These are phyloP conservation scores for Papio anubis DNA, from an alignment of 2,113 vertebrate genomes.

Conservation along the genomic window DNA sequence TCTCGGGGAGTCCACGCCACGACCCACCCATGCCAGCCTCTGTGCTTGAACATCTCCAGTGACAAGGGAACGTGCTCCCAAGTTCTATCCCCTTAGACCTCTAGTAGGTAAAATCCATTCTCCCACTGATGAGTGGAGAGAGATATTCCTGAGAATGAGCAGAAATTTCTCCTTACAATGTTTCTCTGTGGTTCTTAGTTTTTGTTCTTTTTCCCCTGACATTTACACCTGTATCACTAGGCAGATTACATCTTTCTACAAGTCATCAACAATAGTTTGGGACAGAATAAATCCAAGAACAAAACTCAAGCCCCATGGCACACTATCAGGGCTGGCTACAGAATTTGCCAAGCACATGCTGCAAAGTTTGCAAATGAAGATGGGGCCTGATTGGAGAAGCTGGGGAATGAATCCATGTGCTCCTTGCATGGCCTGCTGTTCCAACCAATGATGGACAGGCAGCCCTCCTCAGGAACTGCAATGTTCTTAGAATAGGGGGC, in stretches of 20 bases:
- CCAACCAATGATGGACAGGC: too few species aligned
- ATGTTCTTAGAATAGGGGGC: not conserved
- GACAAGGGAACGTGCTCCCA: not conserved
- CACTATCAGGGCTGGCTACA: not conserved
- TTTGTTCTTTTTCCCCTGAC: too few species aligned
- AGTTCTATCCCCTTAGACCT: not conserved
- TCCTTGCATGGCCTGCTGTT: not conserved
- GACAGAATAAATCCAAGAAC: not conserved
- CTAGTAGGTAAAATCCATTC: not conserved
- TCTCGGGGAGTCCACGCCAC: fast-evolving
- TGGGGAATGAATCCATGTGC: not conserved
- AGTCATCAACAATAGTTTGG: not conserved
- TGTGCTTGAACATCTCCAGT: not conserved
- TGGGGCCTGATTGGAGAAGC: not conserved
- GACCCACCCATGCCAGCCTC: not conserved
- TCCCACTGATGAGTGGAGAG: not conserved
- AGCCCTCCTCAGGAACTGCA: not conserved
- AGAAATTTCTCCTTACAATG: not conserved
- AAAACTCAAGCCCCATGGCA: not conserved
- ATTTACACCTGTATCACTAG: not conserved
- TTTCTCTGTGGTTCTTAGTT: not conserved
- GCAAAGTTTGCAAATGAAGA: not conserved
- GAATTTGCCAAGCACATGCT: not conserved
- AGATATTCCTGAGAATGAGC: not conserved
- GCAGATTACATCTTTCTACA: not conserved